Base-by-base conservation (phyloP, 2,113 vertebrate genomes). In the Myxocyprinus asiaticus region DNA sequence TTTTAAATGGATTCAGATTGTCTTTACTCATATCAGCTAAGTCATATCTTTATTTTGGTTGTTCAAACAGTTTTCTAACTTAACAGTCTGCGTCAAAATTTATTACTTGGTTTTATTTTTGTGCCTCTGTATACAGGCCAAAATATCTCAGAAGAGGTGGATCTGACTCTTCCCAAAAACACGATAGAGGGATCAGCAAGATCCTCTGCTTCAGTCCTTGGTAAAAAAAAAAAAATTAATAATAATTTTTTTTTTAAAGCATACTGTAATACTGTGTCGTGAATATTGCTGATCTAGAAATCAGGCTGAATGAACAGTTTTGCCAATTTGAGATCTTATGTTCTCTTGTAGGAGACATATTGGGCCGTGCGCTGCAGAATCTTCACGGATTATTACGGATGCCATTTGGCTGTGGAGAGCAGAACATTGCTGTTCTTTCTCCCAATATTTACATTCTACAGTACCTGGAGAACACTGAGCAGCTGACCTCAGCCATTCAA, bases 331-430 rank as follows among this genome's bases (percentile, higher is more conserved):
- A 3, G 22, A 33, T 10, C 58, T 7, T 58, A 42, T 64, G 5
- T 61, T 9, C 5, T 55, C 71, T 55, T 75, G 55, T 85, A 95
- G 94, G 94, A 80, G 94, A 95, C 14, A 87, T 94, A 70, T 55
- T 95, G 87, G 91, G 91, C 4, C 88, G 90, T 79, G 93, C 93
- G 14, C 83, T 95, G 82, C 82, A 87, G 73, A 94, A 94, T 75
- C 86, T 90, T 71, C 89, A 90, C 7, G 83, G 90, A 17, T 91
- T 95, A 59, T 91, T 95, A 14, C 86, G 72, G 78, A 94, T 95
- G 93, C 93, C 94, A 9, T 93, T 88, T 67, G 94, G 93, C 53
- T 95, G 94, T 81, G 94, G 93, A 68, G 94, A 95, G 80, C 94
- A 95, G 89, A 95, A 95, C 50, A 94, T 94, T 90, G 89, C 91